phyloP scores from a whole-genome alignment of 2,113 vertebrate species.

The Oenanthe oenanthe region DNA sequence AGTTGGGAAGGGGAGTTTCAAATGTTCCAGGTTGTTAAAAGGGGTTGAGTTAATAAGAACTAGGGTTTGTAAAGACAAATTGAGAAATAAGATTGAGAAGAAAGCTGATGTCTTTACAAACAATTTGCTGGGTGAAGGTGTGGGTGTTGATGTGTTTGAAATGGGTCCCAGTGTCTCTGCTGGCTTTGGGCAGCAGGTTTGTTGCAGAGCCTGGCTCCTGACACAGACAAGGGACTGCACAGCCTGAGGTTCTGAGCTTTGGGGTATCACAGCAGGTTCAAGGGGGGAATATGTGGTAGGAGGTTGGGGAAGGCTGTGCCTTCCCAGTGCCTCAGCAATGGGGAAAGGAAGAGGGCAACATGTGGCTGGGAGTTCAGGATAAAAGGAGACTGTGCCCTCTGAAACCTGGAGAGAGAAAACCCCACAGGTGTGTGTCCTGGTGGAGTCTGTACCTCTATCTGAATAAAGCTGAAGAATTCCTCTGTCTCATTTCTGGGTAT shows the following conservation, averaged over 20 bases:
- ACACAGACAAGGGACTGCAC: too few relatives aligned
- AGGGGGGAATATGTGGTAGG: neutral
- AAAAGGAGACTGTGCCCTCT: neutral
- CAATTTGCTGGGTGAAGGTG: too few relatives aligned
- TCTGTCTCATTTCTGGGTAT: neutral
- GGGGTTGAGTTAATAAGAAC: too few relatives aligned
- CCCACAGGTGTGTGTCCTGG: accelerated
- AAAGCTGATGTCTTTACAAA: neutral
- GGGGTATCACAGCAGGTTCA: accelerated
- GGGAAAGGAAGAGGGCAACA: neutral
- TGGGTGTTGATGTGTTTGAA: accelerated
- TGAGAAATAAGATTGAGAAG: too few relatives aligned
- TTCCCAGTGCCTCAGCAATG: neutral
- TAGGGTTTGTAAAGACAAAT: too few relatives aligned
- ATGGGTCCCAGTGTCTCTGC: too few relatives aligned
- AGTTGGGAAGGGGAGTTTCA: neutral
- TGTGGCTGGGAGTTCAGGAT: accelerated
- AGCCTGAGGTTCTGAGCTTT: neutral
- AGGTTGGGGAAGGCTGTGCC: accelerated
- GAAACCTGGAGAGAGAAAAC: too few relatives aligned
- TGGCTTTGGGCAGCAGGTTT: neutral
- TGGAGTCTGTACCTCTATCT: neutral
- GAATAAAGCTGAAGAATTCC: neutral
- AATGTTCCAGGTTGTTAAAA: neutral
- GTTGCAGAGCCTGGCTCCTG: neutral